These are phyloP conservation scores for Lepidonotus clava DNA, from an alignment of 2,888 invertebrate genomes.

Conservation along the genomic window DNA sequence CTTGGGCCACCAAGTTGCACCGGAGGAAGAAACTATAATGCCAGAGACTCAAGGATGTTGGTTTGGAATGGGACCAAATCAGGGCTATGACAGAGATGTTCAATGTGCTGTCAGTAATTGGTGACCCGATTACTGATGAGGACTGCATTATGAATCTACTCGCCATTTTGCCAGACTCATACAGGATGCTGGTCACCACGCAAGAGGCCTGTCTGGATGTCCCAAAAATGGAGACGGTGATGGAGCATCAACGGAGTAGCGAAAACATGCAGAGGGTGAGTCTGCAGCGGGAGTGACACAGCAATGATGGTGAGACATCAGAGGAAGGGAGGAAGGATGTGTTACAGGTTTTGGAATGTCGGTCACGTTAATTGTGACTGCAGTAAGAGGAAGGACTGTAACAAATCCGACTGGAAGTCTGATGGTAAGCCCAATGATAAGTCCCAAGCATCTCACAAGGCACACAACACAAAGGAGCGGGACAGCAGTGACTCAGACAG, in stretches of 20 bases:
- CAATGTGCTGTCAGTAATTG: slow-evolving; percentile 12
- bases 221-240: neutral
- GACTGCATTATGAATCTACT: neutral
- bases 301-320: neutral
- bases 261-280: neutral
- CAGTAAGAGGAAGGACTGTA: neutral
- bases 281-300: neutral
- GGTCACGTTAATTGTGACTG: neutral
- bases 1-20: slow-evolving; percentile 14
- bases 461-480: neutral
- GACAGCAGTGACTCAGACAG: neutral
- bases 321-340: neutral
- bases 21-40: neutral
- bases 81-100: slow-evolving; percentile 8
- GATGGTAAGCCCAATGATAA: neutral
- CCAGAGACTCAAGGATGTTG: slow-evolving; percentile 23
- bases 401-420: neutral
- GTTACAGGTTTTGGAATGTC: neutral
- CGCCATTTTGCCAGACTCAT: slow-evolving; percentile 2
- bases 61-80: too few relatives aligned
- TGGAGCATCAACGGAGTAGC: neutral
- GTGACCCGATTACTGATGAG: neutral
- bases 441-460: neutral
- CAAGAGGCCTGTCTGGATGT: neutral
- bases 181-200: neutral